phyloP scores from a whole-genome alignment of 2,888 invertebrate genomes.

The Watsonalla binaria region DNA sequence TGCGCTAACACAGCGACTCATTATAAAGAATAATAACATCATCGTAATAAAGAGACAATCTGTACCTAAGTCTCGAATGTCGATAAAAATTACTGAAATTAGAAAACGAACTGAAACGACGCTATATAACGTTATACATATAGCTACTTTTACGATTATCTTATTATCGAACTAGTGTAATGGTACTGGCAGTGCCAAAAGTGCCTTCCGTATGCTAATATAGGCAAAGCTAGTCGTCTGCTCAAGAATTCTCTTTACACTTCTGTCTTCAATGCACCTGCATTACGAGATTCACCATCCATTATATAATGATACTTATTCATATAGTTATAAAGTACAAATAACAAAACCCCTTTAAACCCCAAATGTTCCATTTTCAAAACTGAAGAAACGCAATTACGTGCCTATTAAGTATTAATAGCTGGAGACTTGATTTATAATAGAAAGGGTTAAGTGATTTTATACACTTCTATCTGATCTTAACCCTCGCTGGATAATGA shows the following conservation, averaged over 20 bases:
- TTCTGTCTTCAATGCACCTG: conserved; percentile 38
- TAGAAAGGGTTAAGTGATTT: conserved; percentile 41
- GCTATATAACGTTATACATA: no score
- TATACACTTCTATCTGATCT: conserved; percentile 31
- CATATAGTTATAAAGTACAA: conserved; percentile 32
- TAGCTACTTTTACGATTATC: conserved; percentile 10
- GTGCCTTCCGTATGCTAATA: conserved; percentile 20
- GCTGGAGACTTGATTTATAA: conserved; percentile 29
- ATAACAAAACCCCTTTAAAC: conserved; percentile 44
- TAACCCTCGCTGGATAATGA: conserved; percentile 23
- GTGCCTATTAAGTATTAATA: conserved; percentile 51
- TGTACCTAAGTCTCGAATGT: no score
- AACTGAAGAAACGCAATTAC: conserved; percentile 42
- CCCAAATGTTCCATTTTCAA: conserved; percentile 32
- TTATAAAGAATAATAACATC: no score
- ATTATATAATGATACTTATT: conserved; percentile 32
- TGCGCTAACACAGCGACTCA: no score
- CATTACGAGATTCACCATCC: conserved; percentile 32
- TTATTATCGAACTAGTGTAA: conserved; percentile 30
- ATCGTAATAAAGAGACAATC: no score
- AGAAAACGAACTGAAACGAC: no score
- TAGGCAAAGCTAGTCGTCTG: conserved; percentile 9
- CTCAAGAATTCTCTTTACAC: conserved; percentile 40
- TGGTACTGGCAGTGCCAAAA: conserved; percentile 21
- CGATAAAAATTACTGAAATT: no score